Evolutionary conservation across 2,113 vertebrate species (phyloP).

Genomic region (Scalopus aquaticus): DNA sequence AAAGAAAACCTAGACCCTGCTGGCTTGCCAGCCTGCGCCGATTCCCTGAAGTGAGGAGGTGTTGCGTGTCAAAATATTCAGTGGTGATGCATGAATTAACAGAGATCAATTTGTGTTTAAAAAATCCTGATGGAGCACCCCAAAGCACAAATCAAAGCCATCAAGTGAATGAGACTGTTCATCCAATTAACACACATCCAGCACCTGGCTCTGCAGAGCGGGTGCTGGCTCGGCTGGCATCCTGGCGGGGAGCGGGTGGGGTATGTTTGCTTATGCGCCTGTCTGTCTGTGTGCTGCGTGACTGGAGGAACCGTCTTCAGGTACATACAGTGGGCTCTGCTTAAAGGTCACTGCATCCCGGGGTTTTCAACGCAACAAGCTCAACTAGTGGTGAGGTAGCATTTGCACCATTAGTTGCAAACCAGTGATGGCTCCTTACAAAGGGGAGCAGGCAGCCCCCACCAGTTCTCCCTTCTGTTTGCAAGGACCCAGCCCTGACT

Average conservation of each 20-base stretch:
- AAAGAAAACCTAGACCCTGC: neutral
- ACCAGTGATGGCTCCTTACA: neutral
- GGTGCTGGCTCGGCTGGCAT: neutral
- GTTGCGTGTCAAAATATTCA: conserved; percentile 58
- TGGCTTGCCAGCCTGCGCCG: neutral
- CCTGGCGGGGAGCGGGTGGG: fast-evolving
- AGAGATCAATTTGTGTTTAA: conserved; percentile 64
- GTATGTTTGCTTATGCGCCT: neutral
- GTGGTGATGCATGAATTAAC: conserved; percentile 58
- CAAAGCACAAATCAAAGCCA: conserved; percentile 64
- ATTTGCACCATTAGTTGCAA: neutral
- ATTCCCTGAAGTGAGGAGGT: conserved; percentile 35
- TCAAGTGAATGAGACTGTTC: conserved; percentile 39
- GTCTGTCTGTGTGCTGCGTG: neutral
- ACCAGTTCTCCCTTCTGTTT: neutral
- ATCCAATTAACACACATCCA: conserved; percentile 25
- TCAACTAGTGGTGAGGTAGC: neutral
- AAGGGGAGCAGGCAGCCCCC: neutral
- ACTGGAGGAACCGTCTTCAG: neutral
- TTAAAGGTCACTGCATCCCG: neutral
- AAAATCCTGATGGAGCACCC: conserved; percentile 59
- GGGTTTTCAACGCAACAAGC: neutral
- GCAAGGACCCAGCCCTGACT: neutral
- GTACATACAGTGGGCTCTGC: neutral
- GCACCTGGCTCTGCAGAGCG: neutral